Evolutionary conservation across 1,140 invertebrate genomes (phyloP).

Genomic region (Parasteatoda tepidariorum): DNA sequence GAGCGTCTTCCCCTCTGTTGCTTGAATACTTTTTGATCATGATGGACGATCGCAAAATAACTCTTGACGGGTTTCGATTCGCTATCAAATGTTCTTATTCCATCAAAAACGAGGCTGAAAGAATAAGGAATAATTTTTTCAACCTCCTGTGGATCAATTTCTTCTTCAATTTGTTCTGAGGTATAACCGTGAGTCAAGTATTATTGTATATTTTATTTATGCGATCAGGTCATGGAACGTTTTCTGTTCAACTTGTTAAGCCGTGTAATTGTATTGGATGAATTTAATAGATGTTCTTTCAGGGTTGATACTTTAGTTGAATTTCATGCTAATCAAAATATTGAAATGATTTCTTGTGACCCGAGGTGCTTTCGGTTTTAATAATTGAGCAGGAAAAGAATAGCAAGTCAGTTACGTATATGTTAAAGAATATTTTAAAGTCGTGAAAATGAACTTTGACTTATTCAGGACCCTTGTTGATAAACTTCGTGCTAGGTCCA

Average conservation of each 20-base stretch:
- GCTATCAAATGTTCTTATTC: background rate
- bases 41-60: conserved; percentile 26
- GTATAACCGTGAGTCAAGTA: background rate
- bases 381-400: too few species aligned
- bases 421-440: too few species aligned
- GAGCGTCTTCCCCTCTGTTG: background rate
- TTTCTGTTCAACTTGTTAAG: background rate
- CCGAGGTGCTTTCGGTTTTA: too few species aligned
- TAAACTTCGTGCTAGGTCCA: too few species aligned
- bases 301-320: background rate
- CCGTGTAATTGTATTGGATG: background rate
- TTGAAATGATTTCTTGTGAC: too few species aligned
- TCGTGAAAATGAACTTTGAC: too few species aligned
- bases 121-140: background rate
- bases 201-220: too few species aligned
- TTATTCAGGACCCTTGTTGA: too few species aligned
- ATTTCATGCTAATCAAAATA: too few species aligned
- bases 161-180: background rate
- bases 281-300: background rate
- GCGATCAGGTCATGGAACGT: too few species aligned
- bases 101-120: background rate
- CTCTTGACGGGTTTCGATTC: background rate
- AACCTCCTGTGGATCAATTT: background rate
- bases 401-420: too few species aligned
- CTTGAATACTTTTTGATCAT: conserved; percentile 2